Percentiles rank a stretch among this genome's conserved stretches.
These are phyloP conservation scores for Distichodus sexfasciatus DNA, from an alignment of 2,797 vertebrate species.

Conservation along the genomic window DNA sequence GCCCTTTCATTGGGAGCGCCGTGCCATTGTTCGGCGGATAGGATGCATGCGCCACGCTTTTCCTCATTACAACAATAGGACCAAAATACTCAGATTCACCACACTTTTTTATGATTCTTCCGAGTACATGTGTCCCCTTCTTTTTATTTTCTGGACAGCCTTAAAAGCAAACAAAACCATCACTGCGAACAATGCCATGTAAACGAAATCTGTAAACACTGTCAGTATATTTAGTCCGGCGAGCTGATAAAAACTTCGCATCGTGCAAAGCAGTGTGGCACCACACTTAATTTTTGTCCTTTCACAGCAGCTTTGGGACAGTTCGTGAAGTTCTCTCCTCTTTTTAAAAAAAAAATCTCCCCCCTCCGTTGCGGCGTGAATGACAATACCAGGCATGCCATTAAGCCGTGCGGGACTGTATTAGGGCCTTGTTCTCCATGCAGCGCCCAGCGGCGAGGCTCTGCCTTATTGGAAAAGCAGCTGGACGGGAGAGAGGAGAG, in stretches of 20 bases:
- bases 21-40: conserved; percentile 68
- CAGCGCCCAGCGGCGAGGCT: conserved; percentile 72
- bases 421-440: conserved; percentile 74
- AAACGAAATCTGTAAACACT: conserved; percentile 38
- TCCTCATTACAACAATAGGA: conserved; percentile 53
- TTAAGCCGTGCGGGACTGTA: conserved; percentile 71
- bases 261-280: conserved; percentile 59
- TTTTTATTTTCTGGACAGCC: background rate
- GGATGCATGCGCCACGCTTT: conserved; percentile 60
- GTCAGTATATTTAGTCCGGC: conserved; percentile 63
- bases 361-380: conserved; percentile 64
- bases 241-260: conserved; percentile 66
- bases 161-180: conserved; percentile 58
- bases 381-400: conserved; percentile 74
- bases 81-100: conserved; percentile 38
- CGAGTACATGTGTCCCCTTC: background rate
- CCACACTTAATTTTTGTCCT: conserved; percentile 66
- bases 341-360: too few relatives aligned
- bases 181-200: conserved; percentile 18
- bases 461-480: conserved; percentile 77
- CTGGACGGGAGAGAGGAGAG: conserved; percentile 57
- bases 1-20: conserved; percentile 42
- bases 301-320: conserved; percentile 63
- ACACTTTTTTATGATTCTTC: conserved; percentile 30
- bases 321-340: conserved; percentile 47